Percentiles rank a stretch among this genome's conserved stretches.
Evolutionary conservation across 2,888 invertebrate genomes (phyloP).

Genomic region (Dynastes grantii): DNA sequence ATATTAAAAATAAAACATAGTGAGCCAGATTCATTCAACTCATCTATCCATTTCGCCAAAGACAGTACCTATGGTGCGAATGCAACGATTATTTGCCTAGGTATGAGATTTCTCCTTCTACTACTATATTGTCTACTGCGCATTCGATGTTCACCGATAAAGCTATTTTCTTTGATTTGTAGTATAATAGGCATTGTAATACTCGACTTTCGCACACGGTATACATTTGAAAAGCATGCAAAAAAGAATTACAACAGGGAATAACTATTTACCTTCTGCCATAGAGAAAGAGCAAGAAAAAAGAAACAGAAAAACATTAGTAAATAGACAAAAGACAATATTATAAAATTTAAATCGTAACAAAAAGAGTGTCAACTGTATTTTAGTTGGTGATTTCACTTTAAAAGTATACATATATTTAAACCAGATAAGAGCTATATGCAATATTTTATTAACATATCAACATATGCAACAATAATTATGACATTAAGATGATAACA

Average conservation of each 20-base stretch:
- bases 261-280: slow-evolving; percentile 68
- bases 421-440: background rate
- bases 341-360: background rate
- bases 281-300: slow-evolving; percentile 64
- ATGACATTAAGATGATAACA: background rate
- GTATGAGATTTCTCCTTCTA: too few relatives aligned
- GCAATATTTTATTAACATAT: background rate
- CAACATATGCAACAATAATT: too few relatives aligned
- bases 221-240: slow-evolving; percentile 17
- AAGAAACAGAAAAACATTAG: slow-evolving; percentile 58
- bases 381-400: background rate
- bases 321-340: slow-evolving; percentile 26
- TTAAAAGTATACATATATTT: background rate
- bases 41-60: too few relatives aligned
- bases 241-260: slow-evolving; percentile 30
- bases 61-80: too few relatives aligned
- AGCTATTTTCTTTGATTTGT: too few relatives aligned
- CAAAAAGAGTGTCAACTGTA: background rate
- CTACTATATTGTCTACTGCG: too few relatives aligned
- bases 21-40: too few relatives aligned
- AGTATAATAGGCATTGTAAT: too few relatives aligned
- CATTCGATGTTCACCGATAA: too few relatives aligned
- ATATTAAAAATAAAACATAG: too few relatives aligned
- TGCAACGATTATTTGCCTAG: too few relatives aligned
- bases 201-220: background rate